Evolutionary conservation across 2,113 vertebrate species (phyloP).

Genomic region (Xiphophorus couchianus): DNA sequence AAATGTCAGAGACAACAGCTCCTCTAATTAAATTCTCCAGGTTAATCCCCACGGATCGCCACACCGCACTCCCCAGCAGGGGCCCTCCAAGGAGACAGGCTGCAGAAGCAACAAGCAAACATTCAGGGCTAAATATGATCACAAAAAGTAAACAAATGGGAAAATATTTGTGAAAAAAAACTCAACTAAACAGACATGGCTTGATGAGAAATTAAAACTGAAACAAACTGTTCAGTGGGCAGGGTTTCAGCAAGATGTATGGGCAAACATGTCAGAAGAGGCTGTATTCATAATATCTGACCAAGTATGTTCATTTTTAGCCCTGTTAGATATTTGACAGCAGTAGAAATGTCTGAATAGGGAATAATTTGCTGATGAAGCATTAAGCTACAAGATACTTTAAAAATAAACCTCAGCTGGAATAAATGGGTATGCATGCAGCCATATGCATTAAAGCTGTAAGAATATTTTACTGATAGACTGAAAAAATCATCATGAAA

Average conservation of each 20-base stretch:
- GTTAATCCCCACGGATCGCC: constrained; percentile 90
- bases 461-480: background rate
- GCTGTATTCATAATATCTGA: background rate
- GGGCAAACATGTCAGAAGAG: background rate
- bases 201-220: background rate
- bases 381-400: background rate
- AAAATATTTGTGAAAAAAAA: background rate
- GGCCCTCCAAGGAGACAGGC: constrained; percentile 50
- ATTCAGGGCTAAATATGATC: constrained; percentile 43
- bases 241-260: background rate
- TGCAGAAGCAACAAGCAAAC: constrained; percentile 68
- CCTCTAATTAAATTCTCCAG: constrained; percentile 96
- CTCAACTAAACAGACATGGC: background rate
- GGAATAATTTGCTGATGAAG: background rate
- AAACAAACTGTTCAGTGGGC: background rate
- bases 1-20: constrained; percentile 90
- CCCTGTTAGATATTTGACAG: background rate
- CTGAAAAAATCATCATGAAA: background rate
- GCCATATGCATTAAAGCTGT: background rate
- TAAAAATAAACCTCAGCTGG: background rate
- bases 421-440: background rate
- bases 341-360: background rate
- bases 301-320: background rate
- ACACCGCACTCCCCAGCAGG: constrained; percentile 74
- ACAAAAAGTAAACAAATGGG: constrained; percentile 14